Base-by-base conservation (phyloP, 2,888 invertebrate species). In the Cephonodes hylas region DNA sequence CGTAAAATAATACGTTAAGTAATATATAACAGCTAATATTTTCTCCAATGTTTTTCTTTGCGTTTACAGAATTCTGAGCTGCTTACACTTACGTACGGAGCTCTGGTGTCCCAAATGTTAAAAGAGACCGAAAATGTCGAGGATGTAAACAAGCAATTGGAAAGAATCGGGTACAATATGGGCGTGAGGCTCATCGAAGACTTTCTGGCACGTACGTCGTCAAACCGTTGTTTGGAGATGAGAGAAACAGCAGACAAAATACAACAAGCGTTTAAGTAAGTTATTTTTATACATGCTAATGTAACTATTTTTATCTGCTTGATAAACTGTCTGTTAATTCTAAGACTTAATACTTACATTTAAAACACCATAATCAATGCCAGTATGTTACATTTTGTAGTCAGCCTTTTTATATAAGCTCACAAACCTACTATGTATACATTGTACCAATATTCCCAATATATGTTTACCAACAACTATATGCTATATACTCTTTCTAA, bases 111-210 rank as follows among this genome's bases (percentile, higher is more conserved):
- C 2, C 99, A 99, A 93, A 95, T 99, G 93, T 90, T 99, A 20
- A 97, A 98, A 85, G 99, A 99, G 84, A 96, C 96, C 75, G 99
- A 99, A 83, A 98, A 97, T 87, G 96, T 97, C 4, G 99, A 99
- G 42, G 99, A 99, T 91, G 99, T 99, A 0, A 99, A 99, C 84
- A 98, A 98, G 79, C 99, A 99, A 80, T 89, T 99, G 64, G 98
- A 99, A 79, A 93, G 97, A 80, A 96, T 98, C 89, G 99, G 99
- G 3, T 99, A 99, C 84, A 99, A 99, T 82, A 99, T 99, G 95
- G 99, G 99, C 10, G 96, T 99, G 60, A 94, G 99, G 48, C 90
- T 99, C 42, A 99, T 99, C 66, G 99, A 99, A 91, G 99, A 99
- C 83, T 99, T 98, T 78, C 92, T 99, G 8, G 98, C 99, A 0